Evolutionary conservation across 2,113 vertebrate genomes (phyloP).

Genomic region (Oxyruncus cristatus): DNA sequence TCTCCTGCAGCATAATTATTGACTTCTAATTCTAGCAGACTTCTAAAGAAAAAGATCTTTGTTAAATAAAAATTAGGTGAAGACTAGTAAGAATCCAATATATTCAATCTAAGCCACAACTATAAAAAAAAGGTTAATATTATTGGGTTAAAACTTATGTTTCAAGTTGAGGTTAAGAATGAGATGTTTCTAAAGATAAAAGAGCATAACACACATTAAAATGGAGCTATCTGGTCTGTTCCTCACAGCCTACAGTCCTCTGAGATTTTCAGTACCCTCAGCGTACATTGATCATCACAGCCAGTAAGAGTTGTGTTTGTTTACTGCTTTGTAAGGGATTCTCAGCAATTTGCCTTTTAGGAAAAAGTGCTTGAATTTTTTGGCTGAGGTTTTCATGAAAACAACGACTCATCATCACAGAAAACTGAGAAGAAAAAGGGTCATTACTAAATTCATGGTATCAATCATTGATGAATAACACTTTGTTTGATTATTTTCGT

Average conservation of each 20-base stretch:
- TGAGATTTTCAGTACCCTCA: neutral
- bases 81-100: neutral
- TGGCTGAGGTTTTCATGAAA: neutral
- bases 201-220: neutral
- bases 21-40: neutral
- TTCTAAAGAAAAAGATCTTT: neutral
- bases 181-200: neutral
- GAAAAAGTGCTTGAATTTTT: neutral
- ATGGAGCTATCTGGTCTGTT: neutral
- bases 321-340: slow-evolving; percentile 3
- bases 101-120: neutral
- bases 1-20: neutral
- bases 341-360: neutral
- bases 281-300: neutral
- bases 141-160: neutral
- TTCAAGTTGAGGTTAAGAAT: neutral
- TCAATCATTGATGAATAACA: neutral
- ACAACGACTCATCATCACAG: neutral
- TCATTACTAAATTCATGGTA: neutral
- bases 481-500: neutral
- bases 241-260: neutral
- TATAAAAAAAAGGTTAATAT: neutral
- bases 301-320: neutral
- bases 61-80: neutral
- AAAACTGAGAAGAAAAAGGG: neutral